These are phyloP conservation scores for Psittacara wagleri DNA, from an alignment of 2,113 vertebrate genomes.

Conservation along the genomic window DNA sequence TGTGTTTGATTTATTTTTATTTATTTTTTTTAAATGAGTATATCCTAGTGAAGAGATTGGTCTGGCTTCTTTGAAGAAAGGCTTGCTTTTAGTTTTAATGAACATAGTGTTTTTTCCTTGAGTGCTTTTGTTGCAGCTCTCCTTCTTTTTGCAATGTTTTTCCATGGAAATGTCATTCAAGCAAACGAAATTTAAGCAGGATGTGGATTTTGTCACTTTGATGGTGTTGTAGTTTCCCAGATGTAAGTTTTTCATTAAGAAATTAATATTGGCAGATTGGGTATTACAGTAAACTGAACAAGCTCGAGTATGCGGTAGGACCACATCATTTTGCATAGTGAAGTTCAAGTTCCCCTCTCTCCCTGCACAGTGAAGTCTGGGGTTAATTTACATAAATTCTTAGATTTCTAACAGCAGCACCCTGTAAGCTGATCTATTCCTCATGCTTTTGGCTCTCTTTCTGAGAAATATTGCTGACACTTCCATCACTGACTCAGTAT, in stretches of 20 bases:
- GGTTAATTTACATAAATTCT: constrained; percentile 36
- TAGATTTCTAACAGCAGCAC: constrained; percentile 32
- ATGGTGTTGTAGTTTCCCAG: not conserved
- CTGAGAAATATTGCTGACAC: constrained; percentile 1
- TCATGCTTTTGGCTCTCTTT: not conserved
- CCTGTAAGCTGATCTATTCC: not conserved
- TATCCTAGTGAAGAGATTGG: not conserved
- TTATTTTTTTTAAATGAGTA: not conserved
- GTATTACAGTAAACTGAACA: constrained; percentile 28
- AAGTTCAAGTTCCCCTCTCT: not conserved
- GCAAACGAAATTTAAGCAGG: constrained; percentile 18
- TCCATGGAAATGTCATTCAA: constrained; percentile 33
- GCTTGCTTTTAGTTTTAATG: not conserved
- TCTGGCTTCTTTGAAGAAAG: not conserved
- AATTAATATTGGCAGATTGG: constrained; percentile 38
- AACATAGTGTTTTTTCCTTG: not conserved
- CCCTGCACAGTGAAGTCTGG: not conserved
- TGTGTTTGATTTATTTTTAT: not conserved
- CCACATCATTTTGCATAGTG: not conserved
- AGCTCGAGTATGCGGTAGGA: not conserved
- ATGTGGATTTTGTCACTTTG: constrained; percentile 49
- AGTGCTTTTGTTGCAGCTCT: constrained; percentile 12
- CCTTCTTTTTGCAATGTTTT: constrained; percentile 27
- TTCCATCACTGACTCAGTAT: not conserved
- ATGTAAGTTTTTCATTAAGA: constrained; percentile 41